Base-by-base conservation (phyloP, 2,797 vertebrate species). In the Phrynocephalus forsythii region DNA sequence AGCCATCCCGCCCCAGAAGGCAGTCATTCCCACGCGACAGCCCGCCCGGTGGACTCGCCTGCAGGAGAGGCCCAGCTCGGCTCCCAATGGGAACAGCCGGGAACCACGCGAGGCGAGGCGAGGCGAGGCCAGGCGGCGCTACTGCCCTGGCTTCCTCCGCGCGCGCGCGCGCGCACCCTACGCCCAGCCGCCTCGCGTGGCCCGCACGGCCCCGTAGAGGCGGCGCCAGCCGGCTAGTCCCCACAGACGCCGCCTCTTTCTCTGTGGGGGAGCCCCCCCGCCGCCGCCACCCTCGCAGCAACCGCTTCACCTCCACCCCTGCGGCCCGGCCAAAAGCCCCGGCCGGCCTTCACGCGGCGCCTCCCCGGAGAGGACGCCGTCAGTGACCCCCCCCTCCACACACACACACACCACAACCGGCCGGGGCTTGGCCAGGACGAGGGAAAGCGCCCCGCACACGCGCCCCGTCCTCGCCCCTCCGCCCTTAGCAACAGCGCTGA, bases 401-500 rank as follows among this genome's bases (percentile, higher is more conserved):
- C 38, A 44, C 38, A 44, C 38, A 33, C 33, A 33, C 33, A 8
- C n/a, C n/a, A 80, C 38, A 30, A 80, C 63, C 28, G 30, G 78
- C 30, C 79, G 4, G 75, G 90, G 91, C 91, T 83, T 87, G 88
- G 86, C 75, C 85, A 84, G 89, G 63, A 69, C 79, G 76, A 80
- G 85, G 80, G 89, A 76, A 48, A 63, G 81, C 24, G 38, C 38
- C 38, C 38, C 38, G 9, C 56, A 60, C 56, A 9, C 56, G 10
- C 93, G 94, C 91, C 33, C 30, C n/a, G 20, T 63, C 60, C 60
- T 63, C 18, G 60, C 60, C 60, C 18, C 94, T 91, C 95, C 96
- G 96, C 96, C 95, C 96, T 96, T 95, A 96, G 96, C 96, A 96
- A 96, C 96, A 88, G 95, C 95, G 97, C 97, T 97, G 97, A 97